Evolutionary conservation across 2,797 vertebrate species (phyloP).

Genomic region (Syncerus caffer): DNA sequence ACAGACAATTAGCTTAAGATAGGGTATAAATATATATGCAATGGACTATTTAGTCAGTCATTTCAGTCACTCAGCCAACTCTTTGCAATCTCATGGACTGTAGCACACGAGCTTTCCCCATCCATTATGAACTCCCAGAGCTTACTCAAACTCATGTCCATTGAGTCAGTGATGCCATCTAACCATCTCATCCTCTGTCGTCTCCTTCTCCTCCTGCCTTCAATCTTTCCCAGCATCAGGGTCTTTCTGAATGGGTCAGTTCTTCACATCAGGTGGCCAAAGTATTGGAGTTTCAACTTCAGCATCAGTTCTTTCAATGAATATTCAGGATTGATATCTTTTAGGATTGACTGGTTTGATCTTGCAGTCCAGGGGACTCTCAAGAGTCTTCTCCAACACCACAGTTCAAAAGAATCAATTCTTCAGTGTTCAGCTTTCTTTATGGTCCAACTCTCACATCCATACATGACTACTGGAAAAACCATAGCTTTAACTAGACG

Average conservation of each 20-base stretch:
- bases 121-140: neutral
- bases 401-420: neutral
- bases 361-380: neutral
- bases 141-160: neutral
- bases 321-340: neutral
- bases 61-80: neutral
- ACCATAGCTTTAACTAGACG: neutral
- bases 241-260: neutral
- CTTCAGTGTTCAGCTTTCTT: neutral
- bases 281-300: neutral
- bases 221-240: neutral
- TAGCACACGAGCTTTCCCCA: neutral
- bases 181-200: neutral
- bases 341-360: neutral
- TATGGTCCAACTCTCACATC: neutral
- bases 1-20: neutral
- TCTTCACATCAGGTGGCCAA: neutral
- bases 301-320: neutral
- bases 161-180: neutral
- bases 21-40: neutral
- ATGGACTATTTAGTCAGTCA: neutral
- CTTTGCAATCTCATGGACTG: neutral
- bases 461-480: neutral
- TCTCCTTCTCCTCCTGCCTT: neutral
- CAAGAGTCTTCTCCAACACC: neutral